Base-by-base conservation (phyloP, 2,113 vertebrate genomes). In the Carlito syrichta region DNA sequence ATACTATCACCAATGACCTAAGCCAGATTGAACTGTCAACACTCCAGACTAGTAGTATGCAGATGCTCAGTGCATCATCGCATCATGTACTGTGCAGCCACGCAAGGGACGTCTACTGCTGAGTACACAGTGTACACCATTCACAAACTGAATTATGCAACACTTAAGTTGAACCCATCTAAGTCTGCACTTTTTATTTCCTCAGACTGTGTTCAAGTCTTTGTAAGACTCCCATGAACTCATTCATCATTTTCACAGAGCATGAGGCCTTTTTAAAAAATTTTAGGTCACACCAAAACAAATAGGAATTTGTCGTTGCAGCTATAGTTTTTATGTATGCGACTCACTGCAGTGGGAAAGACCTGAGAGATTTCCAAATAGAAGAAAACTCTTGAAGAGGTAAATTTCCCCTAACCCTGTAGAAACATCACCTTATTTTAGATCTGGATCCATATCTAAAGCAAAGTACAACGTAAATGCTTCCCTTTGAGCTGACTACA, bases 231-330 rank as follows among this genome's bases (percentile, higher is more conserved):
- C 50, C 32, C n/a, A 85, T 84, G 38, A 58, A 73, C 16, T 68
- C 50, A 10, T 40, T 87, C 23, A 13, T 35, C 68, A 38, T 74
- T 93, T 88, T 81, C 83, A 76, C 35, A 60, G 14, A 56, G 2
- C 14, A 62, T 62, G 71, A 95, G 22, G 16, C 82, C 91, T 90
- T 93, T 74, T 96, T 83, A 87, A n/a, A n/a, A n/a, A n/a, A 73
- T 94, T 87, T 66, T 76, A 50, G 50, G 54, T 95, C 16, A 20
- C 16, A 9, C 69, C 85, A 93, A 91, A 45, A 78, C 54, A 76
- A 76, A 79, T 83, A 74, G 63, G 74, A 91, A 88, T 77, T 74
- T 58, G n/a, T 76, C 43, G 40, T 48, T 43, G 38, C 43, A 81
- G 86, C 81, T 93, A 62, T 5, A 79, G 78, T 45, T 93, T 66